Evolutionary conservation across 1,140 invertebrate species (phyloP).

Genomic region (Bombus confusus): DNA sequence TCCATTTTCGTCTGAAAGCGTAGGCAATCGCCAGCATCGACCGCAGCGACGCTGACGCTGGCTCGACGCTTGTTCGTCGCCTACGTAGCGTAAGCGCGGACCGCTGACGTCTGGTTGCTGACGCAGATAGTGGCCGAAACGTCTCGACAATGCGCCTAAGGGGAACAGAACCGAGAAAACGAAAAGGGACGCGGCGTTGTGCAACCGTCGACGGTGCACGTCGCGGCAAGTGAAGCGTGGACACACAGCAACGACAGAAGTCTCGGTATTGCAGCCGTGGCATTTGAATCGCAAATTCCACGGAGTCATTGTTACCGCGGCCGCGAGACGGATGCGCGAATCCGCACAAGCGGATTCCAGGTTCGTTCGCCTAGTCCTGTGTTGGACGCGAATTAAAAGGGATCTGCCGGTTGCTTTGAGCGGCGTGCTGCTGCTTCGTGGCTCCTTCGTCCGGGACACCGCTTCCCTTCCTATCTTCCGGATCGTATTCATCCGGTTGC

Average conservation of each 20-base stretch:
- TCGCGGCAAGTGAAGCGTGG: conserved; percentile 53
- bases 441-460: not conserved
- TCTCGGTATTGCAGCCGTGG: conserved; percentile 15
- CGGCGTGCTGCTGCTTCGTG: not conserved
- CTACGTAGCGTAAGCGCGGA: conserved; percentile 40
- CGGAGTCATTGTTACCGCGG: conserved; percentile 56
- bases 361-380: not conserved
- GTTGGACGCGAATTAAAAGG: conserved; percentile 44
- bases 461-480: not conserved
- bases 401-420: conserved; percentile 22
- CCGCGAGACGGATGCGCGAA: conserved; percentile 35
- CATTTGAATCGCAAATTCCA: conserved; percentile 69
- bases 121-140: conserved; percentile 41
- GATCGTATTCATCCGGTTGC: not conserved
- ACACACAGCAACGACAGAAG: conserved; percentile 48
- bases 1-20: conserved; percentile 38
- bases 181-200: conserved; percentile 46
- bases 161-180: conserved; percentile 6
- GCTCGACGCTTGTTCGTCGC: not conserved
- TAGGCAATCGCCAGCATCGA: conserved; percentile 16
- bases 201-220: conserved; percentile 56
- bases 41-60: conserved; percentile 28
- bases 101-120: conserved; percentile 58
- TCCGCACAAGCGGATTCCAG: conserved; percentile 22
- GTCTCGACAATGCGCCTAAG: conserved; percentile 38